Evolutionary conservation across 2,888 invertebrate genomes (phyloP).

Genomic region (Escarpia spicata): DNA sequence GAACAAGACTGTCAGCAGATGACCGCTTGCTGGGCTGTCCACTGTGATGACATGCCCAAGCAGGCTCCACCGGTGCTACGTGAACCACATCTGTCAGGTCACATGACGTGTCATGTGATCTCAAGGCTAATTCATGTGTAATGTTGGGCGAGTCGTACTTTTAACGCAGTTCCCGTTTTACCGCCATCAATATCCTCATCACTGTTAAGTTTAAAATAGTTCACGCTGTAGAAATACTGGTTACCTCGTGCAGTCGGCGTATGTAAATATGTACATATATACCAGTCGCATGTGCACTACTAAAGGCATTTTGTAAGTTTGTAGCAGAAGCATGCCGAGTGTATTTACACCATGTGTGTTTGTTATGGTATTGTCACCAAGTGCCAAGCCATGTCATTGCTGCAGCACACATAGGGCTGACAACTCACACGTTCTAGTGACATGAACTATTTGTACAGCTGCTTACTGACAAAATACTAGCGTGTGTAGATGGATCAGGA

Average conservation of each 20-base stretch:
- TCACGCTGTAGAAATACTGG: not conserved
- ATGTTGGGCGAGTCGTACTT: not conserved
- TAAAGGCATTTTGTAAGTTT: not conserved
- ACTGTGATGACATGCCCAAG: not conserved
- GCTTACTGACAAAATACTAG: not conserved
- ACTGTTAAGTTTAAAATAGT: not conserved
- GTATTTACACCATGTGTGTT: not conserved
- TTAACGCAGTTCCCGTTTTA: not conserved
- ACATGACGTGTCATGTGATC: not conserved
- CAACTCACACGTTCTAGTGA: not conserved
- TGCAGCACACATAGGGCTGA: not conserved
- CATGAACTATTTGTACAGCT: not conserved
- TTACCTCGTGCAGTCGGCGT: not conserved
- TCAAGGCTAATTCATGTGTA: not conserved
- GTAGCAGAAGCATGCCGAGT: not conserved
- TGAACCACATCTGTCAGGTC: not conserved
- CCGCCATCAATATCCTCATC: not conserved
- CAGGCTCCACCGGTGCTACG: not conserved
- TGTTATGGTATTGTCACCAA: not conserved
- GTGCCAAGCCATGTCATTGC: not conserved
- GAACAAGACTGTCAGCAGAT: not conserved
- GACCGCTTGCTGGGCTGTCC: not conserved
- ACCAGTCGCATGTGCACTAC: not conserved
- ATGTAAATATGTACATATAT: slow-evolving; percentile 13
- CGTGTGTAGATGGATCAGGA: not conserved